A percentile compares a stretch with the other conserved stretches of the same genome.
phyloP scores from a whole-genome alignment of 2,797 vertebrate species.

The Pelobates cultripes region DNA sequence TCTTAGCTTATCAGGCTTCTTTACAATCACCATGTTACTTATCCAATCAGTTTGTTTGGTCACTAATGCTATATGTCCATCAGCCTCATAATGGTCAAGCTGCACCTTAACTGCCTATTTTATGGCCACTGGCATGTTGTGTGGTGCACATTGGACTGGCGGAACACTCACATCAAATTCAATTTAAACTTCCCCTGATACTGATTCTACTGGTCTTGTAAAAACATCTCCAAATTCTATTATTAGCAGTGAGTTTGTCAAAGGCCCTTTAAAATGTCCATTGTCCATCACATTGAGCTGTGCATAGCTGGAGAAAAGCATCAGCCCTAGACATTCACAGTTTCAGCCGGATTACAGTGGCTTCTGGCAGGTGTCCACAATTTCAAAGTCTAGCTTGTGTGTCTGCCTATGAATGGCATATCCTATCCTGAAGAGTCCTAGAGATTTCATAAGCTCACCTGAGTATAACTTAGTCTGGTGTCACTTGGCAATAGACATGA shows the following conservation, averaged over 20 bases:
- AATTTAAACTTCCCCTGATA: background rate
- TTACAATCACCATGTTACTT: background rate
- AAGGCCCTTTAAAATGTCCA: background rate
- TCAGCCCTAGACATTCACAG: background rate
- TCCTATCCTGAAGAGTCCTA: constrained; percentile 6
- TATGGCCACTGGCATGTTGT: background rate
- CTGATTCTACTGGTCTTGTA: background rate
- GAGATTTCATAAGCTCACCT: background rate
- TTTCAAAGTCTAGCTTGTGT: background rate
- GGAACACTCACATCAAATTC: background rate
- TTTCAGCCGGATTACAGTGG: background rate
- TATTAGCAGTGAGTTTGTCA: background rate
- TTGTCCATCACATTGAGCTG: background rate
- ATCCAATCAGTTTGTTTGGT: background rate
- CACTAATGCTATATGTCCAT: background rate
- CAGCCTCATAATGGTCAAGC: background rate
- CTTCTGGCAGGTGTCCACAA: background rate
- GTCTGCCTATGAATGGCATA: background rate
- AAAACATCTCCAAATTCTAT: background rate
- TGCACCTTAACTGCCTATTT: background rate
- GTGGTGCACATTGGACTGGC: background rate
- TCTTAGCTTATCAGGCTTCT: constrained; percentile 2
- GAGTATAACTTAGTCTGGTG: constrained; percentile 5
- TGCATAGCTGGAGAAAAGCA: background rate
- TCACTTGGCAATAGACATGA: background rate